Evolutionary conservation across 2,113 vertebrate genomes (phyloP), one percentile per base, ranked within the genome.

Genomic region (Saguinus imperator): DNA sequence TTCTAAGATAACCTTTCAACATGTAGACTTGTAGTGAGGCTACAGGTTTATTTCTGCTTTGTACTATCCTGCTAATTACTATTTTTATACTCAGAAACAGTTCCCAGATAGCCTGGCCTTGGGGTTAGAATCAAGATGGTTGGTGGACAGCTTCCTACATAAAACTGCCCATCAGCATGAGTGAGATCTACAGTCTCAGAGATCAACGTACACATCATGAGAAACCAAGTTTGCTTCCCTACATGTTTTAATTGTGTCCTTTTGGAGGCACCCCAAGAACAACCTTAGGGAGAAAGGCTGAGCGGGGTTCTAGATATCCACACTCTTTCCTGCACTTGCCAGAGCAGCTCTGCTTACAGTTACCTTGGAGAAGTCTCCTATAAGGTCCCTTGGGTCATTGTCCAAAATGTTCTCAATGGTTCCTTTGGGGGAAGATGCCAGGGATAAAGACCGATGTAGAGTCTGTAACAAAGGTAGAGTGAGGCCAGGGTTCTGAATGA

Each of bases 361-460:
- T 94, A 99, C 99, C 99, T 99, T 99, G 37, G 99, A 99, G 98
- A 99, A 99, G 96, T 99, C 99, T 50, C 99, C 99, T 5, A 99
- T 99, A 0, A 99, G 99, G 94, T 99, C 98, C 12, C 96, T 98
- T 40, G 98, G 98, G 92, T 99, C 99, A n/a, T 91, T 96, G 96
- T 99, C 99, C 97, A 99, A 96, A 95, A 99, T 98, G 97, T 97
- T 99, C 93, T 99, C 99, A 0, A 99, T 99, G 89, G 99, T 99
- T 0, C 98, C 97, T 25, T 99, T 98, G 52, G 99, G 99, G 96
- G 99, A 99, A 76, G 92, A 93, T 8, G 98, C 99, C 23, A 99
- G 98, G 1, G 98, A 99, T 92, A 98, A 98, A 58, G 99, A 98
- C 16, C 99, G 95, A 90, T 96, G 97, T 40, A 97, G 12, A 10